Conservation (phyloP, 1,140 invertebrate genomes). For the Aphaenogaster ashmeadi region DNA sequence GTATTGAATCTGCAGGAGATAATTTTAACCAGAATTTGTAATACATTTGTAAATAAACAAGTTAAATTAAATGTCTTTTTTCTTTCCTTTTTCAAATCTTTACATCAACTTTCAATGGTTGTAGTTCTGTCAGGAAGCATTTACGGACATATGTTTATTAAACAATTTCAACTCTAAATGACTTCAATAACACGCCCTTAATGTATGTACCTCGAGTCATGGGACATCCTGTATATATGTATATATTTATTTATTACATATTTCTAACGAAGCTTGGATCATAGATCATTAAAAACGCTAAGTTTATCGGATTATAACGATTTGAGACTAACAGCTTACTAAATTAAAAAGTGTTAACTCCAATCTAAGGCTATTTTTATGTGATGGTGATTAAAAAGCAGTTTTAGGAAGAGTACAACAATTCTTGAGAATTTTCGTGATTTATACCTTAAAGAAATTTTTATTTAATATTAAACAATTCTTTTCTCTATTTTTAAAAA, state of each 20-base stretch:
- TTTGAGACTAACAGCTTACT: neutral
- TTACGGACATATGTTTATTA: too few species aligned
- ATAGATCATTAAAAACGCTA: neutral
- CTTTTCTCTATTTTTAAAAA: neutral
- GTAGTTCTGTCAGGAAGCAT: too few species aligned
- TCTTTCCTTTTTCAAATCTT: too few species aligned
- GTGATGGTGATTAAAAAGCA: neutral
- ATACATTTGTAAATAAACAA: too few species aligned
- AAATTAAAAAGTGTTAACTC: conserved; percentile 4
- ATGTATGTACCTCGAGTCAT: too few species aligned
- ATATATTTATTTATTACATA: too few species aligned
- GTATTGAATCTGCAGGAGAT: too few species aligned
- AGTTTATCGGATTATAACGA: neutral
- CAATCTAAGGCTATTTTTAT: neutral
- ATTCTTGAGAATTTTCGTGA: neutral
- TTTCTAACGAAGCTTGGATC: neutral
- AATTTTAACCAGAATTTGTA: too few species aligned
- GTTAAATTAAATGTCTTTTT: too few species aligned
- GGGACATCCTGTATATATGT: neutral
- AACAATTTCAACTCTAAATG: too few species aligned
- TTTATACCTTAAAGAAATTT: neutral
- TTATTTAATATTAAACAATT: neutral
- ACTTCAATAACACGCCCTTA: too few species aligned
- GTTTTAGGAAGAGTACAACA: neutral
- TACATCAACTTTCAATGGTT: too few species aligned